Base-by-base conservation (phyloP, 2,113 vertebrate species). In the Montifringilla adamsi region DNA sequence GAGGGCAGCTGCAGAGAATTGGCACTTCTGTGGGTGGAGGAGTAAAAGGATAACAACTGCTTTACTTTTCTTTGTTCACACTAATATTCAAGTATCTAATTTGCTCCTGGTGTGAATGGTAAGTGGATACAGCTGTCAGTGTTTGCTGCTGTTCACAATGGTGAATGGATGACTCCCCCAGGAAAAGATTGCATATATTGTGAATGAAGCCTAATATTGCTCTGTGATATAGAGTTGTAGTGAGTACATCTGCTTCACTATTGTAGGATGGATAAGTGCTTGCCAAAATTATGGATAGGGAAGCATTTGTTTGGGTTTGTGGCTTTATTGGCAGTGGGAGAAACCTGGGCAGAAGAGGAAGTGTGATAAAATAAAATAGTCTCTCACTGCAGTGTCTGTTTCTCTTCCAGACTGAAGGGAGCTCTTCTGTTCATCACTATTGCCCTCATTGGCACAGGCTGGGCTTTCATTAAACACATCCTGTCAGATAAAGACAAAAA, bases 401-500 rank as follows among this genome's bases (percentile, higher is more conserved):
- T 90, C 66, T 86, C 53, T 97, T 87, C 27, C 96, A 99, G 99
- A 13, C 74, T 99, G 93, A 99, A 99, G 78, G 98, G 98, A 37
- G 98, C 98, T 3, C 98, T 99, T n/a, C 97, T 99, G 31, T 99
- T 99, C 97, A 99, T 99, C 96, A 99, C 98, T 74, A 98, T 98
- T 0, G 98, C 98, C 6, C 98, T 99, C 81, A 98, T 99, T 18
- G 98, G 99, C 69, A 99, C 98, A 2, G 99, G 98, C 96, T 99
- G 98, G 98, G 98, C 98, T 28, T 99, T 99, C 92, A 98, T 99
- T 50, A 99, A 99, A 85, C 98, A 99, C 96, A 99, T 99, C 94
- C 98, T 99, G 31, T 99, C 98, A 4, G 98, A 98, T 79, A 99
- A 99, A 92, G 98, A 99, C 97, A 99, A 99, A 92, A 99, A 98